Conservation (phyloP, 2,888 invertebrate species). For the Cremastinae sp. region DNA sequence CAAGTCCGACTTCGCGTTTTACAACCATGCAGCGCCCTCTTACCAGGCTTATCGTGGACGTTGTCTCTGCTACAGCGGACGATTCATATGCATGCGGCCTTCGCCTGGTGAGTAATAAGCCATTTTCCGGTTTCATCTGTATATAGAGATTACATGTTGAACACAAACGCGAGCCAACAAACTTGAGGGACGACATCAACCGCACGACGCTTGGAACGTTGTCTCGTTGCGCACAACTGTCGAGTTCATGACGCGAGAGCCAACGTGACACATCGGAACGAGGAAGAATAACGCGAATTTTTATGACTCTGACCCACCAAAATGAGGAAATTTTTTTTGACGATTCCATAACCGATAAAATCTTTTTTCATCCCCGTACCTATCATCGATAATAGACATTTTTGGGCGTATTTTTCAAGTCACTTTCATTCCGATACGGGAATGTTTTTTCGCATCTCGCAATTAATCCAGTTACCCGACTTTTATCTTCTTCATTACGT, state of each 20-base stretch:
- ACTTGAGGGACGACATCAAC: slow-evolving; percentile 21
- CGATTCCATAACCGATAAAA: no score
- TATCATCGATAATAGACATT: no score
- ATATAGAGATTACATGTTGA: neutral
- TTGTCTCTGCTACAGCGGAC: slow-evolving; percentile 94
- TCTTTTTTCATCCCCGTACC: no score
- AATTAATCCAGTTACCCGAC: neutral
- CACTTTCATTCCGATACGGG: neutral
- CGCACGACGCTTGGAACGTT: slow-evolving; percentile 20
- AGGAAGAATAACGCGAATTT: no score
- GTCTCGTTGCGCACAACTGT: slow-evolving; percentile 1
- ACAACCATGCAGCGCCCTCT: slow-evolving; percentile 94
- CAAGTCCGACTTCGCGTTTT: slow-evolving; percentile 92
- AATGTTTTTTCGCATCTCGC: neutral
- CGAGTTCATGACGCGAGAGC: slow-evolving; percentile 2
- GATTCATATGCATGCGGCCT: slow-evolving; percentile 95
- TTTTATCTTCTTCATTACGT: neutral
- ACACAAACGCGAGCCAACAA: neutral
- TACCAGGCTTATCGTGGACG: slow-evolving; percentile 94
- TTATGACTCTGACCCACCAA: no score
- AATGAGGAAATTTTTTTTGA: no score
- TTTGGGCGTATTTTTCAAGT: neutral
- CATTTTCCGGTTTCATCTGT: slow-evolving; percentile 38
- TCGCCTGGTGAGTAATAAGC: slow-evolving; percentile 82
- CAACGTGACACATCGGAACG: no score